These are phyloP conservation scores for Isurus oxyrinchus DNA, from an alignment of 2,113 vertebrate genomes.

Conservation along the genomic window DNA sequence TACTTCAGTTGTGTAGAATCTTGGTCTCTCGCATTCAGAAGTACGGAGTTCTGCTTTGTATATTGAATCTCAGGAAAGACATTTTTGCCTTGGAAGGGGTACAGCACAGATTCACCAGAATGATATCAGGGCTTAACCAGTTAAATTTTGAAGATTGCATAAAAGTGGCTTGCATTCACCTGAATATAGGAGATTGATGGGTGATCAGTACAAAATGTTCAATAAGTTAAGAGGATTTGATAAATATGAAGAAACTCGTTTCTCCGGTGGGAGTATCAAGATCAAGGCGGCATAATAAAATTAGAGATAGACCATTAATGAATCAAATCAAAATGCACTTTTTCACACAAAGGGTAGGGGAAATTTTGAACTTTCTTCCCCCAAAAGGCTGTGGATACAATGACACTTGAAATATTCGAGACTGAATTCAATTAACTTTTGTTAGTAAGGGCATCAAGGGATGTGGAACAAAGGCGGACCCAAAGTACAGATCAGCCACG, in stretches of 20 bases:
- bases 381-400: not conserved
- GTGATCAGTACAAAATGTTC: not conserved
- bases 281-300: not conserved
- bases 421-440: not conserved
- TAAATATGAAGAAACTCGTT: not conserved
- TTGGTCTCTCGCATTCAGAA: not conserved
- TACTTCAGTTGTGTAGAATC: not conserved
- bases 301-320: not conserved
- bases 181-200: not conserved
- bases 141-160: not conserved
- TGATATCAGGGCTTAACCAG: not conserved
- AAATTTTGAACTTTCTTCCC: not conserved
- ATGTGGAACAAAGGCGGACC: not conserved
- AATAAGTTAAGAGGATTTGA: not conserved
- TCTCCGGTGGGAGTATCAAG: not conserved
- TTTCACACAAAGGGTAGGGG: not conserved
- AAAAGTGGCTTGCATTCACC: not conserved
- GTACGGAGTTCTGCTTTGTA: not conserved
- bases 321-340: not conserved
- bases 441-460: not conserved
- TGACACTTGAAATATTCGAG: not conserved
- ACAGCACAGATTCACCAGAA: not conserved
- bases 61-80: not conserved
- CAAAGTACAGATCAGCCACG: not conserved
- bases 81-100: not conserved